phyloP scores from a whole-genome alignment of 2,113 vertebrate species.

The Danio rerio region DNA sequence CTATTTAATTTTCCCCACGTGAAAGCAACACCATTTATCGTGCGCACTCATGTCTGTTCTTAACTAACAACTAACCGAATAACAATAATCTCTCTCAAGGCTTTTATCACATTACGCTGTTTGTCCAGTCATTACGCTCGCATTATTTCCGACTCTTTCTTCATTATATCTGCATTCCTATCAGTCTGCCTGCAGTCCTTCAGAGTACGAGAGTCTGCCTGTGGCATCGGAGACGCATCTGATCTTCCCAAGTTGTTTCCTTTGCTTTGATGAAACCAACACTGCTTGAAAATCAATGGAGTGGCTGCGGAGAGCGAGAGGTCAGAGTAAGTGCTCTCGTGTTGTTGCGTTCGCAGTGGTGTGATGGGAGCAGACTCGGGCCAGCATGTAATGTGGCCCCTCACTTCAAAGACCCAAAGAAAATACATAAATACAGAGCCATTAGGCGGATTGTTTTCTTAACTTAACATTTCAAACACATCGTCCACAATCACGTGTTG shows the following conservation, averaged over 20 bases:
- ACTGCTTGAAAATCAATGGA: slow-evolving; percentile 37
- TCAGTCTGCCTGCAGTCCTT: slow-evolving; percentile 27
- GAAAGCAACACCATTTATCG: too few relatives aligned
- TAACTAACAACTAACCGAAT: background rate
- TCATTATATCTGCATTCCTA: slow-evolving; percentile 30
- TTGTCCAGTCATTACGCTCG: slow-evolving; percentile 13
- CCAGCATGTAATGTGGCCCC: slow-evolving; percentile 62
- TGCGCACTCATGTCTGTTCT: background rate
- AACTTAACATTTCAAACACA: slow-evolving; percentile 78
- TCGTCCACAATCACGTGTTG: slow-evolving; percentile 67
- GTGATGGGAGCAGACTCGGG: slow-evolving; percentile 57
- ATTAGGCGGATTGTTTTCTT: slow-evolving; percentile 77
- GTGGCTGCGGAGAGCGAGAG: slow-evolving; percentile 49
- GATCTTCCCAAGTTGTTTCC: slow-evolving; percentile 40
- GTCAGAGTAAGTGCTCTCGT: slow-evolving; percentile 57
- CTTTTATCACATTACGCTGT: slow-evolving; percentile 15
- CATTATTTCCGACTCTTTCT: slow-evolving; percentile 1
- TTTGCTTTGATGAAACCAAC: slow-evolving; percentile 46
- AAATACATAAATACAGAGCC: slow-evolving; percentile 79
- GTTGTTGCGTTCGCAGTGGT: slow-evolving; percentile 62
- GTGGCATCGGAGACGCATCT: slow-evolving; percentile 29
- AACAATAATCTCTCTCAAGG: slow-evolving; percentile 8
- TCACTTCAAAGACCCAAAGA: slow-evolving; percentile 75
- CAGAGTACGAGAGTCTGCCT: slow-evolving; percentile 17
- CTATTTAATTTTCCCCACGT: too few relatives aligned